Conservation (phyloP, 1,140 invertebrate genomes). For the Apis dorsata region DNA sequence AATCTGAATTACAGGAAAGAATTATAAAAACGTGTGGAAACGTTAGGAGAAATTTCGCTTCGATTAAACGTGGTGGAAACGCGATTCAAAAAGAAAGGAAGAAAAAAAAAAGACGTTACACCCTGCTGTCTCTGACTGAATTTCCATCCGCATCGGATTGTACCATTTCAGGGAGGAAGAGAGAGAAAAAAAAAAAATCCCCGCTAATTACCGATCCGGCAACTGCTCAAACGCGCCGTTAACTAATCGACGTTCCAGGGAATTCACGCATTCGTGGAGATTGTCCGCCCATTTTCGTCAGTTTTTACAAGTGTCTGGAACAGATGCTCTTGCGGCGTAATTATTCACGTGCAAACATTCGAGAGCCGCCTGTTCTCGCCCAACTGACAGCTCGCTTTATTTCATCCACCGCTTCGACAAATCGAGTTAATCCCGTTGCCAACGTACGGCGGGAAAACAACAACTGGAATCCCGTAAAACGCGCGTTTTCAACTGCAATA, state of each 20-base stretch:
- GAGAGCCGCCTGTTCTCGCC: not conserved
- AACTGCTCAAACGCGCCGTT: not conserved
- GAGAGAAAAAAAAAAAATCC: not conserved
- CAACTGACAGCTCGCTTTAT: conserved; percentile 33
- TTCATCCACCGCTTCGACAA: conserved; percentile 20
- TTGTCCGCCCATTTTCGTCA: conserved; percentile 9
- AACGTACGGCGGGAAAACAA: not conserved
- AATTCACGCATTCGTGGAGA: not conserved
- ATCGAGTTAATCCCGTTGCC: conserved; percentile 52
- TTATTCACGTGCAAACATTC: conserved; percentile 42
- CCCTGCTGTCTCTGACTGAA: not conserved
- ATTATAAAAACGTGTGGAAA: not conserved
- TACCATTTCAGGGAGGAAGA: no score
- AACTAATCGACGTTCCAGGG: not conserved
- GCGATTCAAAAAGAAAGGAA: not conserved
- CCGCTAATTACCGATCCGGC: conserved; percentile 18
- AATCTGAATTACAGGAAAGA: no score
- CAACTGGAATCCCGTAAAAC: conserved; percentile 10
- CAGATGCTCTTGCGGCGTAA: conserved; percentile 41
- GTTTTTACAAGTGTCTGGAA: conserved; percentile 20
- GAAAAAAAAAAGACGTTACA: not conserved
- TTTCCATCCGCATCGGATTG: not conserved
- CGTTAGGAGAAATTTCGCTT: not conserved
- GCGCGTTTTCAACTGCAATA: not conserved
- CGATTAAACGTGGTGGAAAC: not conserved